These are phyloP conservation scores for Hemicrepidius hirtus DNA, from an alignment of 2,888 invertebrate species.

Conservation along the genomic window DNA sequence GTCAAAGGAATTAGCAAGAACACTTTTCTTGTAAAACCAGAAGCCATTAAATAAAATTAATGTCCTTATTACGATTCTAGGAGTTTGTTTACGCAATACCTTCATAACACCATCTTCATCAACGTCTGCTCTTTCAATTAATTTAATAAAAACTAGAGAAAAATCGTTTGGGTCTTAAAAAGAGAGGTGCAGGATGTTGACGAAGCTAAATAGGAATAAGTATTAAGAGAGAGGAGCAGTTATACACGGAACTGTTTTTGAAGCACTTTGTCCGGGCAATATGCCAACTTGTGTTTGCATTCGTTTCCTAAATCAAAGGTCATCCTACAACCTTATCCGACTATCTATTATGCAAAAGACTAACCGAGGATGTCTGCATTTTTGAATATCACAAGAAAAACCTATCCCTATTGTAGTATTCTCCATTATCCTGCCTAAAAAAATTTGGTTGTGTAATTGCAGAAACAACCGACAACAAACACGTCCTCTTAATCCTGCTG, in stretches of 20 bases:
- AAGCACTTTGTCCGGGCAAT: constrained; percentile 27
- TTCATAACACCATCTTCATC: not conserved
- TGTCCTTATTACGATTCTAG: constrained; percentile 4
- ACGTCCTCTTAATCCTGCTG: too few species aligned
- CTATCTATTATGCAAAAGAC: constrained; percentile 29
- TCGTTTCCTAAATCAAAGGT: constrained; percentile 39
- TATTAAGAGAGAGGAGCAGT: not conserved
- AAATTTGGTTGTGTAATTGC: not conserved
- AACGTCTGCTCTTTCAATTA: not conserved
- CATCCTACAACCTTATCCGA: constrained; percentile 32
- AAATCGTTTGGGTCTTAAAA: not conserved
- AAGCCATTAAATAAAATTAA: not conserved
- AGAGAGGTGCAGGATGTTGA: constrained; percentile 8
- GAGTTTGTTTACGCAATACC: not conserved
- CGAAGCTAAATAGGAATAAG: constrained; percentile 12
- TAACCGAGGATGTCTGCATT: constrained; percentile 33
- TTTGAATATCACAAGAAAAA: not conserved
- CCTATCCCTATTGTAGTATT: not conserved
- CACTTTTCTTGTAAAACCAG: constrained; percentile 24
- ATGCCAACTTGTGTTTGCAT: constrained; percentile 32
- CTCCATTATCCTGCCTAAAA: not conserved
- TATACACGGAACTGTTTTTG: constrained; percentile 25
- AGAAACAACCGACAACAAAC: not conserved
- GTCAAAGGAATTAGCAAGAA: not conserved
- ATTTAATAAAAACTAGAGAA: too few species aligned